Conservation (phyloP, 2,888 invertebrate species). For the Osmoderma eremita region DNA sequence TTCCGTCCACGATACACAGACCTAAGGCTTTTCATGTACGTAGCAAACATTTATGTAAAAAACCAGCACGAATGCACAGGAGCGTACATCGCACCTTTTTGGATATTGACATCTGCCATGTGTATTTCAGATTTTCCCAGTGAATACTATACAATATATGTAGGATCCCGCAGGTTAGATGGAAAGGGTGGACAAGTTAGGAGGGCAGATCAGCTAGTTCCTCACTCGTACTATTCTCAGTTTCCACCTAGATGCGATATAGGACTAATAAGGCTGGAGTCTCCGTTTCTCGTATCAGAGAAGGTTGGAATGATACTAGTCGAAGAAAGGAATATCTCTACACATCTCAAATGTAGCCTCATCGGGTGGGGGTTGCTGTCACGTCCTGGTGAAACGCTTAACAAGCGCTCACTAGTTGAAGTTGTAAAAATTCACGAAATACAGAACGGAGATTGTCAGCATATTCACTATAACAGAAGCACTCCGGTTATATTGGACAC, state of each 20-base stretch:
- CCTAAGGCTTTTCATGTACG: not conserved
- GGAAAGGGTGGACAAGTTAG: not conserved
- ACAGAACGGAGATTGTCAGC: not conserved
- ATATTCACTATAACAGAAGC: not conserved
- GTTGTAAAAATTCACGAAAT: not conserved
- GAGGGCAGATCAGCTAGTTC: not conserved
- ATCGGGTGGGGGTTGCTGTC: slow-evolving; percentile 13
- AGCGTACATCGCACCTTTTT: slow-evolving; percentile 17
- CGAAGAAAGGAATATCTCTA: no score
- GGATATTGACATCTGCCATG: slow-evolving; percentile 17
- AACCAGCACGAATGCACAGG: slow-evolving; percentile 3
- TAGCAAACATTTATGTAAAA: slow-evolving; percentile 8
- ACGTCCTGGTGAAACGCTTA: not conserved
- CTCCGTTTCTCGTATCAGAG: not conserved
- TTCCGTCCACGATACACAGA: not conserved
- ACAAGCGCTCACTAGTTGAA: not conserved
- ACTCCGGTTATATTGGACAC: not conserved
- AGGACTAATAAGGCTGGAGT: not conserved
- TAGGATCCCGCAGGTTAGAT: not conserved
- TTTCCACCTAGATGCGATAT: slow-evolving; percentile 12
- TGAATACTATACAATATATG: slow-evolving; percentile 7
- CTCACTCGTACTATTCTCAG: not conserved
- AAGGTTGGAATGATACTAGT: slow-evolving; percentile 9
- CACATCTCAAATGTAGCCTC: not conserved
- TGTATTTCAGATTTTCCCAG: slow-evolving; percentile 7